Conservation (phyloP, 2,888 invertebrate genomes). For the Aphidoletes aphidimyza region DNA sequence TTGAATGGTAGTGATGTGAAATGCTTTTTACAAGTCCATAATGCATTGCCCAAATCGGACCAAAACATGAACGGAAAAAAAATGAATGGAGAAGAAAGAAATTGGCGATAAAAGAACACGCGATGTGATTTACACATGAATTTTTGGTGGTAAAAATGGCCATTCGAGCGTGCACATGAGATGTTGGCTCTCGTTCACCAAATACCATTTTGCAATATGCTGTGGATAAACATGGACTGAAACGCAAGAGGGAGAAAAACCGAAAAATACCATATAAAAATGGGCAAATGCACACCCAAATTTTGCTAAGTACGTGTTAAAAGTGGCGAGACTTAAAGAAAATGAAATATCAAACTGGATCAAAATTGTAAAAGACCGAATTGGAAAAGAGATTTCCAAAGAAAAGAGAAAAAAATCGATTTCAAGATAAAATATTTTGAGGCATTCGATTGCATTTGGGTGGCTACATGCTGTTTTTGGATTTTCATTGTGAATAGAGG, state of each 20-base stretch:
- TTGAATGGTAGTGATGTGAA: conserved; percentile 30
- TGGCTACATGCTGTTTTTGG: conserved; percentile 6
- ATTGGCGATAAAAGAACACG: conserved; percentile 39
- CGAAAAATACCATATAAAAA: background rate
- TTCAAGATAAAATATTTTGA: conserved; percentile 10
- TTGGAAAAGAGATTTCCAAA: conserved; percentile 38
- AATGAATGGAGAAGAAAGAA: background rate
- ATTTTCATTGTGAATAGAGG: background rate
- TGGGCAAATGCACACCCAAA: conserved; percentile 4
- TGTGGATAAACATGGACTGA: background rate
- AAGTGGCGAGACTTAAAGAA: conserved; percentile 38
- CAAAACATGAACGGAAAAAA: background rate
- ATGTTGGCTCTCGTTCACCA: background rate
- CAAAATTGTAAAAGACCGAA: conserved; percentile 48
- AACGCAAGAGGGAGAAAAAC: background rate
- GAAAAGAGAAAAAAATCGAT: conserved; percentile 20
- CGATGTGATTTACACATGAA: conserved; percentile 47
- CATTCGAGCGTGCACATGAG: background rate
- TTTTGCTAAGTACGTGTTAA: conserved; percentile 49
- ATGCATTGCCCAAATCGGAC: conserved; percentile 44
- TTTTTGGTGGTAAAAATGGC: conserved; percentile 33
- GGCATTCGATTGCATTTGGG: background rate
- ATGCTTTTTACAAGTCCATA: conserved; percentile 36
- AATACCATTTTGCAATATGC: background rate
- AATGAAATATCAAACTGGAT: conserved; percentile 48